Percentiles rank a stretch among this genome's conserved stretches.
Conservation (phyloP, 2,888 invertebrate genomes). For the Cerceris rybyensis region DNA sequence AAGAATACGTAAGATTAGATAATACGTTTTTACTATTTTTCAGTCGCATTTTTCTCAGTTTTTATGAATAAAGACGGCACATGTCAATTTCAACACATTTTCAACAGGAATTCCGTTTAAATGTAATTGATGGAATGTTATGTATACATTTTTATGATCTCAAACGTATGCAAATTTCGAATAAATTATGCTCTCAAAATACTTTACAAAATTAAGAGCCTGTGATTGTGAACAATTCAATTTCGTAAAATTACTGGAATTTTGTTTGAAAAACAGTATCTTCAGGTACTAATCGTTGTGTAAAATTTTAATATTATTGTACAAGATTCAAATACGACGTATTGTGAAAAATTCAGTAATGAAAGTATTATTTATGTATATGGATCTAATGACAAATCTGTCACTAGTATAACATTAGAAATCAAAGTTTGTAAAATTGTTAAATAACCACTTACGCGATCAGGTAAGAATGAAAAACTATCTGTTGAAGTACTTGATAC, state of each 20-base stretch:
- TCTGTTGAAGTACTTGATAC: constrained; percentile 25
- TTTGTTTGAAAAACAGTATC: background rate
- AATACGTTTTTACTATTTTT: constrained; percentile 10
- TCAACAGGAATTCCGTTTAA: background rate
- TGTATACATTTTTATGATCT: constrained; percentile 25
- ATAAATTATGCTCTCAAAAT: constrained; percentile 16
- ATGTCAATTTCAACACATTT: constrained; percentile 8
- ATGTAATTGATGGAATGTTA: constrained; percentile 21
- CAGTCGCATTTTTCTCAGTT: constrained; percentile 20
- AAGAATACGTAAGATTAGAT: constrained; percentile 26
- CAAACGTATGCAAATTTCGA: constrained; percentile 5
- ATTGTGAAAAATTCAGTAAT: too few relatives aligned
- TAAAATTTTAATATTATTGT: too few relatives aligned
- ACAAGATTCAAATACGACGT: too few relatives aligned
- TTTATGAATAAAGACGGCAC: constrained; percentile 21
- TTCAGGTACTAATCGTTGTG: too few relatives aligned
- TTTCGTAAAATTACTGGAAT: background rate
- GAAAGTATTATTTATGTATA: background rate
- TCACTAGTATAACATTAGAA: background rate
- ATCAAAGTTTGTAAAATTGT: background rate
- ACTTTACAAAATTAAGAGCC: constrained; percentile 2
- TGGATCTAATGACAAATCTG: background rate
- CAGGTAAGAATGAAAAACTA: constrained; percentile 9
- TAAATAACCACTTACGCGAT: background rate
- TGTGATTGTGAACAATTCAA: background rate